These are phyloP conservation scores for Crocodylus rhombifer DNA, from an alignment of 2,797 vertebrate genomes.

Conservation along the genomic window DNA sequence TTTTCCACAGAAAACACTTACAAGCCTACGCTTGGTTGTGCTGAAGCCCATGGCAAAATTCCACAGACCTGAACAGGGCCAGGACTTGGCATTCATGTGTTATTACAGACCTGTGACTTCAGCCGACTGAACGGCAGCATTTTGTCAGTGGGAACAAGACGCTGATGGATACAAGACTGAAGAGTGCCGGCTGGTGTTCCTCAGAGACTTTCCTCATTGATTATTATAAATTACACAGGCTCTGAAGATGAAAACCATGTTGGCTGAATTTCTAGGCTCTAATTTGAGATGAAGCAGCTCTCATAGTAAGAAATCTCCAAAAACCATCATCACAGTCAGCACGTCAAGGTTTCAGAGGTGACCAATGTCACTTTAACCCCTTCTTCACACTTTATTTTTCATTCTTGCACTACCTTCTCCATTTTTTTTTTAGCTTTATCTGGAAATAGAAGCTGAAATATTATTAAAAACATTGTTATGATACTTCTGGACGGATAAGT, in stretches of 20 bases:
- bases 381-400: not conserved
- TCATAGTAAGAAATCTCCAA: not conserved
- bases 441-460: not conserved
- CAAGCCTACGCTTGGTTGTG: not conserved
- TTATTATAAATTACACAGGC: not conserved
- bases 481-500: not conserved
- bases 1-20: not conserved
- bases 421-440: not conserved
- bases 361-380: not conserved
- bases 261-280: not conserved
- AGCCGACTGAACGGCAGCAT: fast-evolving
- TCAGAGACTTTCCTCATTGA: not conserved
- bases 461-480: not conserved
- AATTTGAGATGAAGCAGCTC: not conserved
- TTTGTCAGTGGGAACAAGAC: not conserved
- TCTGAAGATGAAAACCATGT: not conserved
- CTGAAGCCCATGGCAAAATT: not conserved
- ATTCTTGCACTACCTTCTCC: not conserved
- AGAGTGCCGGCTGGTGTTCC: not conserved
- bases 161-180: not conserved
- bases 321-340: not conserved
- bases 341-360: not conserved
- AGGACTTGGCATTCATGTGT: not conserved
- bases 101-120: fast-evolving
- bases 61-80: not conserved